Conservation (phyloP, 2,797 vertebrate genomes). For the Karalla daura region DNA sequence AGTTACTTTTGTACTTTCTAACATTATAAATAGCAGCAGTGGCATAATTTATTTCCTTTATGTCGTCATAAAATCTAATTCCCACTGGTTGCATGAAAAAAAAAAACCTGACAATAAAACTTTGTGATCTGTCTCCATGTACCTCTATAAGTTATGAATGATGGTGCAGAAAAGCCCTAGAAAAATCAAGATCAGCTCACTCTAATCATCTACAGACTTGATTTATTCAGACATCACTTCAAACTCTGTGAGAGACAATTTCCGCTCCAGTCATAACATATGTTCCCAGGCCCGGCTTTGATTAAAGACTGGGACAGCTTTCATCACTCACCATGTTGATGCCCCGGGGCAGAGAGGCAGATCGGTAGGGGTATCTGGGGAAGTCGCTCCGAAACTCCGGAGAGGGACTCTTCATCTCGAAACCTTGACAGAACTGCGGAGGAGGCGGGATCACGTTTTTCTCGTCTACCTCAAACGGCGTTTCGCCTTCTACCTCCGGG, state of each 20-base stretch:
- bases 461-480: constrained; percentile 29
- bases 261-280: constrained; percentile 58
- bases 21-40: too few relatives aligned
- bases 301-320: constrained; percentile 54
- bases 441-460: constrained; percentile 60
- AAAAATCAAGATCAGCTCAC: constrained; percentile 32
- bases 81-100: too few relatives aligned
- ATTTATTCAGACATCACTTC: constrained; percentile 53
- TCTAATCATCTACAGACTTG: constrained; percentile 36
- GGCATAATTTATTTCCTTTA: too few relatives aligned
- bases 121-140: background rate
- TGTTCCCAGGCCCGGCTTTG: constrained; percentile 57
- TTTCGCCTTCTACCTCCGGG: constrained; percentile 40
- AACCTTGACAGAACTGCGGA: constrained; percentile 68
- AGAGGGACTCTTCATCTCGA: constrained; percentile 45
- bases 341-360: constrained; percentile 83
- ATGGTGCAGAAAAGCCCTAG: constrained; percentile 1
- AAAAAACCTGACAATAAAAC: background rate
- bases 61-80: too few relatives aligned
- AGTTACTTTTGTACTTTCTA: too few relatives aligned
- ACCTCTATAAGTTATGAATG: constrained; percentile 3
- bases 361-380: constrained; percentile 76
- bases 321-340: constrained; percentile 87
- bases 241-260: constrained; percentile 44
- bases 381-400: constrained; percentile 47